Percentiles rank a stretch among this genome's conserved stretches.
Evolutionary conservation across 2,888 invertebrate genomes (phyloP).

Genomic region (Bembecia ichneumoniformis): DNA sequence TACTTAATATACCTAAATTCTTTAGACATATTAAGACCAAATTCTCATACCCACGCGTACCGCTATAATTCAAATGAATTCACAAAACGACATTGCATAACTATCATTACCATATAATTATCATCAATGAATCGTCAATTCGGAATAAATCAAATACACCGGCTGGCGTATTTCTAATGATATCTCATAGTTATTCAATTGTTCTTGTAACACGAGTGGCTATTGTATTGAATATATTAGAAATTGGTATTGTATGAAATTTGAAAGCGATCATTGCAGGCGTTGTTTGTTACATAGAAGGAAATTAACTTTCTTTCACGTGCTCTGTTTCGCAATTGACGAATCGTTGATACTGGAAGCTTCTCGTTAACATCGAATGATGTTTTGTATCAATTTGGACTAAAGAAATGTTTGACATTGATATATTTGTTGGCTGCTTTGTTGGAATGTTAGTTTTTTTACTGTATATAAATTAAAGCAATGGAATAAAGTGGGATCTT

Average conservation of each 20-base stretch:
- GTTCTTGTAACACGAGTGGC: not conserved
- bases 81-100: no score
- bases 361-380: not conserved
- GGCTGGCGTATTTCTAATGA: not conserved
- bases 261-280: not conserved
- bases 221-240: not conserved
- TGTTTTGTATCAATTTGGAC: not conserved
- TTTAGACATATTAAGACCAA: no score
- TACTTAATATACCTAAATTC: no score
- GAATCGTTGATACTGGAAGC: constrained; percentile 6
- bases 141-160: not conserved
- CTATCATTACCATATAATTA: not conserved
- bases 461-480: no score
- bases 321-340: constrained; percentile 7
- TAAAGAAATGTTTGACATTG: not conserved
- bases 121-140: not conserved
- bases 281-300: constrained; percentile 11
- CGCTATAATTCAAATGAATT: no score
- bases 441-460: no score
- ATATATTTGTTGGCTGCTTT: not conserved
- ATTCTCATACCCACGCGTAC: no score
- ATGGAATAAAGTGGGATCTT: no score
- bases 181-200: not conserved
- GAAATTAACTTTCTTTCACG: constrained; percentile 12
- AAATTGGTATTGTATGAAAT: not conserved